These are phyloP conservation scores for Clarias laeviceps DNA, from an alignment of 2,797 vertebrate species.

Conservation along the genomic window DNA sequence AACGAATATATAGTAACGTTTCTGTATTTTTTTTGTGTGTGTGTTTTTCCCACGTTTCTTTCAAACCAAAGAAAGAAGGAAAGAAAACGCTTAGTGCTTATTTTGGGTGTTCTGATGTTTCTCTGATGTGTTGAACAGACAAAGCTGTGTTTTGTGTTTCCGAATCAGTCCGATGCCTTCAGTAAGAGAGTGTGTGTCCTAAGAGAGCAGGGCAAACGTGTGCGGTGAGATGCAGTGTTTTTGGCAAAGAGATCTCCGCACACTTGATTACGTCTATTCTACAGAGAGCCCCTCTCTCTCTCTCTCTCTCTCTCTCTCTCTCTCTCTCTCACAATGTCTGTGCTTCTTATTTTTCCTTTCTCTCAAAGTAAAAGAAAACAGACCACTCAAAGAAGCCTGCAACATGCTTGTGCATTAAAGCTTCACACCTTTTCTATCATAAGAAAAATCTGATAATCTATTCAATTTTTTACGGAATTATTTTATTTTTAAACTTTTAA, in stretches of 20 bases:
- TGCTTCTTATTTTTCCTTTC: not conserved
- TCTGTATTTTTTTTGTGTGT: no score
- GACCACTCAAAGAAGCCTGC: not conserved
- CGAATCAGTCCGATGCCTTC: conserved; percentile 71
- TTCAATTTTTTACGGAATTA: not conserved
- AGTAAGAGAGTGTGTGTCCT: conserved; percentile 47
- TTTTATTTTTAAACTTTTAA: not conserved
- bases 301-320: conserved; percentile 36
- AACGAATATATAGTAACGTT: no score
- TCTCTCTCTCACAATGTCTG: conserved; percentile 22
- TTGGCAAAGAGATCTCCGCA: conserved; percentile 52
- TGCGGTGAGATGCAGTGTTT: conserved; percentile 54
- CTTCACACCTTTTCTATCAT: not conserved
- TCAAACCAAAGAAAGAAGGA: not conserved
- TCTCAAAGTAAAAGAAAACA: conserved; percentile 5
- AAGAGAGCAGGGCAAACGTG: conserved; percentile 51
- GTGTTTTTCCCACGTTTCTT: not conserved
- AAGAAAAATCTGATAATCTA: not conserved
- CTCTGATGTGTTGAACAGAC: conserved; percentile 30
- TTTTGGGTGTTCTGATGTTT: conserved; percentile 17
- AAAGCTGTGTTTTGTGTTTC: conserved; percentile 44
- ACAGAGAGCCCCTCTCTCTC: conserved; percentile 33
- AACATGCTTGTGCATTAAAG: not conserved
- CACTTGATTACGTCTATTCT: conserved; percentile 51
- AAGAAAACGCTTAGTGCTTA: not conserved